Percentiles rank a stretch among this genome's conserved stretches.
phyloP scores from a whole-genome alignment of 2,888 invertebrate genomes.

The Sturmia bella region DNA sequence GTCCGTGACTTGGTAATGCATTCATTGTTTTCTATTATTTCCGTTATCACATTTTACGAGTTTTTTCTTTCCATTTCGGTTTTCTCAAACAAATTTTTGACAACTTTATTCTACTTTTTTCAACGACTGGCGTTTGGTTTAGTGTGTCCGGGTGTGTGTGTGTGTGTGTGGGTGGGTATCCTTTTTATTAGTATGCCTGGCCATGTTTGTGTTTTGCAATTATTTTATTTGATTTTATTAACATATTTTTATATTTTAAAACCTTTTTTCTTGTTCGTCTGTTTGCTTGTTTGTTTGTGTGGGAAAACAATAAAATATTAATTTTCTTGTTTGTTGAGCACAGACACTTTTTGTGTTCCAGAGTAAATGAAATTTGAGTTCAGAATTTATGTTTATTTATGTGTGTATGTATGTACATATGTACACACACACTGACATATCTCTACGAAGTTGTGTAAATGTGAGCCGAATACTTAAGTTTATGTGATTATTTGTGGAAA shows the following conservation, averaged over 20 bases:
- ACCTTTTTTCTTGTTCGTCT: conserved; percentile 70
- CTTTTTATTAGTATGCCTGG: conserved; percentile 69
- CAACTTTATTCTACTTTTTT: conserved; percentile 64
- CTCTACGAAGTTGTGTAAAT: conserved; percentile 9
- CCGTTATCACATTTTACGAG: conserved; percentile 64
- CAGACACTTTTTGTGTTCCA: conserved; percentile 50
- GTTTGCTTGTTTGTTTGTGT: conserved; percentile 19
- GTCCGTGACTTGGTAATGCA: conserved; percentile 70
- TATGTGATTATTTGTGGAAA: conserved; percentile 40
- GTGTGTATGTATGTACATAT: background rate
- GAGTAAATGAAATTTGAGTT: conserved; percentile 38
- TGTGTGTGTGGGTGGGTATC: conserved; percentile 51
- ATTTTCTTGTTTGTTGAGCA: conserved; percentile 78
- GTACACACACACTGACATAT: background rate
- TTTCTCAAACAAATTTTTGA: conserved; percentile 59
- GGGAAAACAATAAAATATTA: conserved; percentile 79
- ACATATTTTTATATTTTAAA: conserved; percentile 74
- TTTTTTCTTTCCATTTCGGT: too few species aligned
- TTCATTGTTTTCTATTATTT: conserved; percentile 70
- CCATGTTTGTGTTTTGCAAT: conserved; percentile 71
- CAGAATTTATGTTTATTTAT: background rate
- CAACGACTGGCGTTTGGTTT: conserved; percentile 52
- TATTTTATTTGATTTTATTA: conserved; percentile 73
- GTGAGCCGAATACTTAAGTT: too few species aligned
- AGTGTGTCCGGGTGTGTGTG: conserved; percentile 15